Evolutionary conservation across 2,113 vertebrate species (phyloP), one percentile per base, ranked within the genome.

Genomic region (Propithecus coquereli): DNA sequence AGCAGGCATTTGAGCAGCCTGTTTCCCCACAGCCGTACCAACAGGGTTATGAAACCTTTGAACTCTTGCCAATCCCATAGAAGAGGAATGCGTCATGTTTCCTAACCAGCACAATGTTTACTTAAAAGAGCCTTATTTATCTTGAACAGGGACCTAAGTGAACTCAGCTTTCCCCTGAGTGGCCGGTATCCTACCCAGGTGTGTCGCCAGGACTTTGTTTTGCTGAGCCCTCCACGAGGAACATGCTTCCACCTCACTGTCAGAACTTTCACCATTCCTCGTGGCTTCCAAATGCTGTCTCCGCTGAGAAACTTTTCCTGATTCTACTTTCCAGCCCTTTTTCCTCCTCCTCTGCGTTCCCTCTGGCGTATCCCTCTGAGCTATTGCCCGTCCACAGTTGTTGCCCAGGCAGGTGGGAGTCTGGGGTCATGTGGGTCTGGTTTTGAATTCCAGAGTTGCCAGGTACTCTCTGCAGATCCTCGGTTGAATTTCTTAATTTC

Each of bases 361-460:
- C 17, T 91, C 1, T 6, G 47, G 22, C 68, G 32, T 16, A 17
- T 32, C 23, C 45, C 37, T 57, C 57, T 4, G 6, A n/a, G 63
- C n/a, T n/a, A 2, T 14, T 68, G 20, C 61, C n/a, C 20, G 2
- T 18, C 47, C 11, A 10, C 5, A 0, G 16, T 14, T 70, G 32
- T 77, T 47, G 59, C 74, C 76, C 27, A 40, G 85, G 30, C 43
- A 65, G 20, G 32, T 40, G 57, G 80, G 74, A 30, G 16, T 50
- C 68, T 47, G 12, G 0, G 32, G 34, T 22, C 57, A 1, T 47
- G 18, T 18, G 45, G 23, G n/a, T 70, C 40, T 68, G 43, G 17
- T 66, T 93, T 74, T 40, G 47, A 66, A 74, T 80, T 83, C 71
- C 23, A n/a, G 47, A 32, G 45, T 82, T 88, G 40, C 47, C 47